Evolutionary conservation across 2,888 invertebrate genomes (phyloP).

Genomic region (Tipula unca): DNA sequence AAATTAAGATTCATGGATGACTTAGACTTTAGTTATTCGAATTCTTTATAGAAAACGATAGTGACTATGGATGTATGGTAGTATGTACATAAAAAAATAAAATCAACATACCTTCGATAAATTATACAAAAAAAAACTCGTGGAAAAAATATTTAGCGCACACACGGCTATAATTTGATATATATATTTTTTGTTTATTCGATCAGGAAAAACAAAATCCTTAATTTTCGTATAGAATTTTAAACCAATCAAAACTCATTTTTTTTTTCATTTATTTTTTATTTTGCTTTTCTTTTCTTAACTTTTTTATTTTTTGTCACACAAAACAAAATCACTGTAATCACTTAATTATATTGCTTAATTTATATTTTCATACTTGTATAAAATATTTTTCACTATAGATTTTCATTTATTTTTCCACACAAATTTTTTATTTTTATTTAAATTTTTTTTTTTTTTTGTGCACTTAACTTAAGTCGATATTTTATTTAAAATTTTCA

Average conservation of each 20-base stretch:
- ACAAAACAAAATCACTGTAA: background rate
- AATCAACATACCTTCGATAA: background rate
- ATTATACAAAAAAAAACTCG: background rate
- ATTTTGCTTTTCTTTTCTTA: background rate
- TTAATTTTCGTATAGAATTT: background rate
- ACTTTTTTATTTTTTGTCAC: background rate
- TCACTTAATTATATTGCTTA: background rate
- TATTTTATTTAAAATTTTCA: background rate
- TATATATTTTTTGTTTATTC: background rate
- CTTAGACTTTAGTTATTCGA: background rate
- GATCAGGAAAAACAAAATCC: background rate
- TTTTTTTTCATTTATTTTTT: background rate
- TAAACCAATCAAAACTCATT: slow-evolving; percentile 8
- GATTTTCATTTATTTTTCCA: background rate
- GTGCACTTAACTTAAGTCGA: background rate
- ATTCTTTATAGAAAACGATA: background rate
- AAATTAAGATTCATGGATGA: background rate
- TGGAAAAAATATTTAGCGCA: background rate
- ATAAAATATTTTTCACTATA: background rate
- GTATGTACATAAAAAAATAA: background rate
- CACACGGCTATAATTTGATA: background rate
- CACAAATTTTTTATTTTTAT: background rate
- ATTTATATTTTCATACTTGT: background rate
- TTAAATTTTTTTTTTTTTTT: background rate
- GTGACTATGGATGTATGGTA: background rate